Percentiles rank a stretch among this genome's conserved stretches.
phyloP scores from a whole-genome alignment of 2,888 invertebrate species.

The Torymus auratus region DNA sequence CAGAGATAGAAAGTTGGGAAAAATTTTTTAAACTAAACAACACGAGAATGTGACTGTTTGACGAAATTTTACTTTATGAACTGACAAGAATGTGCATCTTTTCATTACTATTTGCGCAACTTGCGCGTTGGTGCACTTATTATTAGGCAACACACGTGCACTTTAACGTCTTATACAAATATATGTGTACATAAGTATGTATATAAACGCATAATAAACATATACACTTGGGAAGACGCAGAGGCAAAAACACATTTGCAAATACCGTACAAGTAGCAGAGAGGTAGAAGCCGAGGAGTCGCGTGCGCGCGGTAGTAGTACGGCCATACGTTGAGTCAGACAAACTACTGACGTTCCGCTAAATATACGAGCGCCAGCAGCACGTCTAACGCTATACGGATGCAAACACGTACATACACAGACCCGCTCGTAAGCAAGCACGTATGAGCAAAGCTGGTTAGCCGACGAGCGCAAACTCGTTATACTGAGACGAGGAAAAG shows the following conservation, averaged over 20 bases:
- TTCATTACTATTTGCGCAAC: too few relatives aligned
- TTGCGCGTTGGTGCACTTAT: too few relatives aligned
- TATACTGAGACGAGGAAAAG: background rate
- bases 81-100: too few relatives aligned
- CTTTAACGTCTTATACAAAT: too few relatives aligned
- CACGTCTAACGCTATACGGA: background rate
- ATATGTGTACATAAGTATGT: background rate
- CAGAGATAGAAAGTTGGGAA: too few relatives aligned
- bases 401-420: background rate
- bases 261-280: background rate
- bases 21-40: too few relatives aligned
- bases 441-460: too few relatives aligned
- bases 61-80: too few relatives aligned
- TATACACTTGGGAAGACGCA: too few relatives aligned
- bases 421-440: background rate
- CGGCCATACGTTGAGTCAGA: background rate
- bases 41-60: too few relatives aligned
- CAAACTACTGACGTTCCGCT: conserved; percentile 15
- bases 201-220: background rate
- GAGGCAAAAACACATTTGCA: background rate
- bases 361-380: conserved; percentile 11
- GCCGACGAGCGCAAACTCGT: background rate
- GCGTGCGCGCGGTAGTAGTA: background rate
- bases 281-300: background rate
- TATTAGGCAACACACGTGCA: too few relatives aligned